Percentiles rank a stretch among this genome's conserved stretches.
These are phyloP conservation scores for Latrodectus elegans DNA, from an alignment of 2,888 invertebrate genomes.

Conservation along the genomic window DNA sequence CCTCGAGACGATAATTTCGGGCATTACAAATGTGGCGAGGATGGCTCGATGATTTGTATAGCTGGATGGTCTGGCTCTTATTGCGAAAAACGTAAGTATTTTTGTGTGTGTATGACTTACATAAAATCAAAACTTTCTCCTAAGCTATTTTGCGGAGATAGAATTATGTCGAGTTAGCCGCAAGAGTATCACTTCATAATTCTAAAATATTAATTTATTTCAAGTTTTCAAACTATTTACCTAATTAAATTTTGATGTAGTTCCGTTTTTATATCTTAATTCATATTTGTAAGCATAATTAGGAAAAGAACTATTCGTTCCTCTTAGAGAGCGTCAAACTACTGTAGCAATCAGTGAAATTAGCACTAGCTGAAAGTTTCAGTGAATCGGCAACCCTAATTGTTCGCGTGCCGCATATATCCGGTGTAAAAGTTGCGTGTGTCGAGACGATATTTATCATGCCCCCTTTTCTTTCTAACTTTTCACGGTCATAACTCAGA, in stretches of 20 bases:
- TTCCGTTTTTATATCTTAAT: too few species aligned
- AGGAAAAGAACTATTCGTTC: background rate
- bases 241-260: too few species aligned
- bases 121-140: background rate
- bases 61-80: conserved; percentile 84
- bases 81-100: conserved; percentile 4
- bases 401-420: conserved; percentile 65
- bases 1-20: conserved; percentile 95
- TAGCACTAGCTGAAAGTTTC: conserved; percentile 20
- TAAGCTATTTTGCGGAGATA: too few species aligned
- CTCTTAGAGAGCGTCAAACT: background rate
- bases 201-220: too few species aligned
- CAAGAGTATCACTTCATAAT: too few species aligned
- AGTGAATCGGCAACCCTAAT: conserved; percentile 64
- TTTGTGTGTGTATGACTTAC: background rate
- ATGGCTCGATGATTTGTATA: conserved; percentile 91
- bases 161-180: too few species aligned
- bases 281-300: too few species aligned
- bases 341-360: background rate
- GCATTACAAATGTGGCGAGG: conserved; percentile 86
- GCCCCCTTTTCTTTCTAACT: conserved; percentile 19
- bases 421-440: conserved; percentile 62
- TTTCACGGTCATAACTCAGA: conserved; percentile 44
- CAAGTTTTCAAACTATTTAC: too few species aligned
- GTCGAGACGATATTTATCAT: conserved; percentile 35